phyloP scores from a whole-genome alignment of 2,113 vertebrate genomes.

The Coregonus clupeaformis region DNA sequence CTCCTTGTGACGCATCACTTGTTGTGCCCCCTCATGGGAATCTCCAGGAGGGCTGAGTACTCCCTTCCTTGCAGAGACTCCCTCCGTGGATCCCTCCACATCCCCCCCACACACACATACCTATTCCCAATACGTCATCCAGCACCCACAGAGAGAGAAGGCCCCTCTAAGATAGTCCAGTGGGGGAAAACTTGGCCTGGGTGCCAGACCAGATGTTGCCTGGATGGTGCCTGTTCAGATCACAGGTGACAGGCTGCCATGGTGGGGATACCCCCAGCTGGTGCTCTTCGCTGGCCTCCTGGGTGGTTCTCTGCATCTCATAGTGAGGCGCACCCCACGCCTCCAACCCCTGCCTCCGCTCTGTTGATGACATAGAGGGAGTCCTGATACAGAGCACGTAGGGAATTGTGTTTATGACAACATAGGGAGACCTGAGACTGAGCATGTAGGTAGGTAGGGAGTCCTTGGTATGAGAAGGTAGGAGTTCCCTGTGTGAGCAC shows the following conservation, averaged over 20 bases:
- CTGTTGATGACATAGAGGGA: not conserved
- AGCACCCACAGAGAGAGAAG: not conserved
- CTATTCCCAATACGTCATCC: not conserved
- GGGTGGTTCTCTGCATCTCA: not conserved
- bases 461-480: not conserved
- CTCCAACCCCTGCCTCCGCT: not conserved
- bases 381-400: not conserved
- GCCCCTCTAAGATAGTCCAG: not conserved
- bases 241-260: not conserved
- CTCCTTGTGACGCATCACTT: too few species aligned
- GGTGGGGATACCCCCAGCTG: not conserved
- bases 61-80: too few species aligned
- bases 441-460: not conserved
- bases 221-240: not conserved
- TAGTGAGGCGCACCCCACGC: not conserved
- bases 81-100: too few species aligned
- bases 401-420: too few species aligned
- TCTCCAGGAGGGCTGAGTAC: too few species aligned
- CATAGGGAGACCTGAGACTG: too few species aligned
- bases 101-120: too few species aligned
- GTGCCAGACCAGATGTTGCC: not conserved
- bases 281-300: not conserved
- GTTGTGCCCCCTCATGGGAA: too few species aligned
- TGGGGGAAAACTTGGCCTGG: not conserved
- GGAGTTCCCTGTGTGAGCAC: not conserved